Percentiles rank a stretch among this genome's conserved stretches.
Evolutionary conservation across 2,888 invertebrate genomes (phyloP).

Genomic region (Drosophila yooni): DNA sequence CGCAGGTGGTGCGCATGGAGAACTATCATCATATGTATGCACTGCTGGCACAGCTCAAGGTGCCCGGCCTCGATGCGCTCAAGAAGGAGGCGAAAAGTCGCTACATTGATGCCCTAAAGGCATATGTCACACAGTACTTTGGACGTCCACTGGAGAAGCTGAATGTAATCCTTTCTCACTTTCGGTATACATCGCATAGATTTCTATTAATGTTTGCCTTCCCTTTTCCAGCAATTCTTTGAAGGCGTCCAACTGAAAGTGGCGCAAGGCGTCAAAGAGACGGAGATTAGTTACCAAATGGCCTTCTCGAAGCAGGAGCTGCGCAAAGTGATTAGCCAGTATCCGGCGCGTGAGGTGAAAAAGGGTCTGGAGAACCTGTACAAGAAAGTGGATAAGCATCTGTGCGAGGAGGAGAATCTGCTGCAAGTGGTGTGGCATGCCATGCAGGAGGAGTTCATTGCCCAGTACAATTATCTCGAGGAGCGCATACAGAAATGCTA

Average conservation of each 20-base stretch:
- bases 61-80: constrained; percentile 93
- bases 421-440: constrained; percentile 99
- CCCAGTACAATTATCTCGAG: constrained; percentile 97
- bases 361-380: constrained; percentile 96
- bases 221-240: constrained; percentile 92
- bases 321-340: constrained; percentile 96
- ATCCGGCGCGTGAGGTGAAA: constrained; percentile 96
- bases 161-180: constrained; percentile 87
- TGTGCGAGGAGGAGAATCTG: constrained; percentile 96
- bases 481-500: constrained; percentile 97
- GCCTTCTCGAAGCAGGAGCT: constrained; percentile 98
- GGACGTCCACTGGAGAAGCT: constrained; percentile 96
- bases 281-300: constrained; percentile 98
- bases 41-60: constrained; percentile 94
- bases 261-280: constrained; percentile 96
- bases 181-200: not conserved
- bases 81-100: constrained; percentile 95
- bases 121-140: constrained; percentile 97
- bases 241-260: constrained; percentile 98
- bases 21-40: constrained; percentile 98
- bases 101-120: constrained; percentile 94
- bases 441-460: constrained; percentile 99
- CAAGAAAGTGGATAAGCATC: constrained; percentile 98
- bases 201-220: not conserved
- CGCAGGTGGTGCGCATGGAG: constrained; percentile 96